These are phyloP conservation scores for Falco punctatus DNA, from an alignment of 2,113 vertebrate genomes.

Conservation along the genomic window DNA sequence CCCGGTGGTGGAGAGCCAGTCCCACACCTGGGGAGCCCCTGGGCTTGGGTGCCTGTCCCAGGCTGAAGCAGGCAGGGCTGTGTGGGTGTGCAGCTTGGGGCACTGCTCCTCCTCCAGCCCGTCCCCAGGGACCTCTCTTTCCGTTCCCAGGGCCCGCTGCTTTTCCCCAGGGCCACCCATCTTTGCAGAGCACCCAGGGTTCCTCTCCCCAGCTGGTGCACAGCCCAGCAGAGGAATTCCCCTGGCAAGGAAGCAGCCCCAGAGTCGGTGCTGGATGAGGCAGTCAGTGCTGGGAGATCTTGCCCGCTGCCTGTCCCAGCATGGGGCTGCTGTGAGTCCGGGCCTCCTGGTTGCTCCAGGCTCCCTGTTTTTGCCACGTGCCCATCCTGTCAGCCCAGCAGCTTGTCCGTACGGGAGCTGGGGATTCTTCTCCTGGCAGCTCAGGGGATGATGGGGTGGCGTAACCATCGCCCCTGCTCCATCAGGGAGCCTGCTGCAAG, in stretches of 20 bases:
- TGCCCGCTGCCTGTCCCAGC: background rate
- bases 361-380: fast-evolving
- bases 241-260: background rate
- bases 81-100: background rate
- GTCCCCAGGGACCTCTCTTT: background rate
- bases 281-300: background rate
- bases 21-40: background rate
- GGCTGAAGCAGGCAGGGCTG: background rate
- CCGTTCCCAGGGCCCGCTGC: background rate
- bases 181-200: background rate
- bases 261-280: background rate
- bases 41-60: background rate
- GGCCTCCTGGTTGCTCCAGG: background rate
- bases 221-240: background rate
- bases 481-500: background rate
- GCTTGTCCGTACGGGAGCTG: background rate
- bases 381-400: background rate
- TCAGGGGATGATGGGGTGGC: background rate
- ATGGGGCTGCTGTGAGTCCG: background rate
- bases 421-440: background rate
- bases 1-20: background rate
- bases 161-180: background rate
- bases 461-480: fast-evolving
- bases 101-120: background rate
- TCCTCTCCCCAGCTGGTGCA: background rate